Percentiles rank a stretch among this genome's conserved stretches.
Evolutionary conservation across 2,113 vertebrate species (phyloP).

Genomic region (Nanorana parkeri): DNA sequence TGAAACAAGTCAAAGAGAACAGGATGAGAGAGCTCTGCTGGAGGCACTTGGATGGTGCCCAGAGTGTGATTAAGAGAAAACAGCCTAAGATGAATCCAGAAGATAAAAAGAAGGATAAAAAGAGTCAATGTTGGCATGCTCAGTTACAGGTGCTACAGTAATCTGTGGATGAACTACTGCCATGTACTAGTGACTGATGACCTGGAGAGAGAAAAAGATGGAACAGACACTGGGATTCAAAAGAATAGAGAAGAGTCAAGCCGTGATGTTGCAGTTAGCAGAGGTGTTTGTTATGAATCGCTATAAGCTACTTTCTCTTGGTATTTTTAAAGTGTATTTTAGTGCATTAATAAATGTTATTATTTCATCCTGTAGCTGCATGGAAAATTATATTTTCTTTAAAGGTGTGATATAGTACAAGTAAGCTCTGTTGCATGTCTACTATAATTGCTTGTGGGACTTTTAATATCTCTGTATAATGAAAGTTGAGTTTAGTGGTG

Average conservation of each 20-base stretch:
- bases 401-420: too few relatives aligned
- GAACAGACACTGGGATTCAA: conserved; percentile 33
- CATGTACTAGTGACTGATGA: conserved; percentile 15
- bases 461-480: too few relatives aligned
- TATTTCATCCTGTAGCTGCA: too few relatives aligned
- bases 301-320: neutral
- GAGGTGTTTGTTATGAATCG: neutral
- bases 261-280: neutral
- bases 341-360: neutral
- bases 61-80: conserved; percentile 51
- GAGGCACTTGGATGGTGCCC: conserved; percentile 32
- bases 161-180: conserved; percentile 15
- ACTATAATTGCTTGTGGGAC: too few relatives aligned
- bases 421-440: too few relatives aligned
- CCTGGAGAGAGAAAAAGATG: conserved; percentile 54
- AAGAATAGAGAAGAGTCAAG: neutral
- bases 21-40: conserved; percentile 46
- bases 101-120: conserved; percentile 64
- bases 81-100: conserved; percentile 59
- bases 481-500: too few relatives aligned
- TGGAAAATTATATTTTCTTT: too few relatives aligned
- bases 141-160: conserved; percentile 38
- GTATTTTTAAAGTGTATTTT: neutral
- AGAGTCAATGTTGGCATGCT: conserved; percentile 33
- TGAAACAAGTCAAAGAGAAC: conserved; percentile 47